Conservation (phyloP, 2,888 invertebrate genomes). For the Fragum whitleyi region DNA sequence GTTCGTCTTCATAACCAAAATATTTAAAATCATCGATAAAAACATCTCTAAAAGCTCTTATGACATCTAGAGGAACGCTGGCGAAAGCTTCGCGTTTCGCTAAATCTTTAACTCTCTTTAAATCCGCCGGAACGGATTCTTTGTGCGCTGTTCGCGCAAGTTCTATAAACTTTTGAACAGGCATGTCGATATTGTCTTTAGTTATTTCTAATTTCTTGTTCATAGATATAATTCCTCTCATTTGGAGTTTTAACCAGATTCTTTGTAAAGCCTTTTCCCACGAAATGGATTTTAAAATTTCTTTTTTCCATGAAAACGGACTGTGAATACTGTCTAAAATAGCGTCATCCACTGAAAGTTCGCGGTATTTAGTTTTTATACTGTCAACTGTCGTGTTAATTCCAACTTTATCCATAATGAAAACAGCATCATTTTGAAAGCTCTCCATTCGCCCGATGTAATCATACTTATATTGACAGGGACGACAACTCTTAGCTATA, state of each 20-base stretch:
- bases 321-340: constrained; percentile 45
- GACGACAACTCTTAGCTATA: constrained; percentile 45
- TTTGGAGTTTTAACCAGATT: constrained; percentile 61
- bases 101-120: constrained; percentile 42
- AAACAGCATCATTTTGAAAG: constrained; percentile 45
- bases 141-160: constrained; percentile 41
- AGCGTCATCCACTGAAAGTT: constrained; percentile 47
- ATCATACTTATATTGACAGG: constrained; percentile 39
- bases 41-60: constrained; percentile 42
- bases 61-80: constrained; percentile 37
- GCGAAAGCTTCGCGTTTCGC: constrained; percentile 54
- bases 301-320: constrained; percentile 51
- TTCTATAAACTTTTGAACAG: constrained; percentile 42
- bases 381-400: constrained; percentile 32
- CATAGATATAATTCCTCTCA: constrained; percentile 49
- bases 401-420: constrained; percentile 48
- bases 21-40: constrained; percentile 48
- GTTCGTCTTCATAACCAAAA: constrained; percentile 54
- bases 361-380: constrained; percentile 19
- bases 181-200: constrained; percentile 18
- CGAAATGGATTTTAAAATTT: constrained; percentile 40
- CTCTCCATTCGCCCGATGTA: constrained; percentile 57
- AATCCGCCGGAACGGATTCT: constrained; percentile 25
- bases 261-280: constrained; percentile 57
- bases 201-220: constrained; percentile 21